A percentile compares a stretch with the other conserved stretches of the same genome.
Conservation (phyloP, 2,888 invertebrate species). For the Acrobasis consociella region DNA sequence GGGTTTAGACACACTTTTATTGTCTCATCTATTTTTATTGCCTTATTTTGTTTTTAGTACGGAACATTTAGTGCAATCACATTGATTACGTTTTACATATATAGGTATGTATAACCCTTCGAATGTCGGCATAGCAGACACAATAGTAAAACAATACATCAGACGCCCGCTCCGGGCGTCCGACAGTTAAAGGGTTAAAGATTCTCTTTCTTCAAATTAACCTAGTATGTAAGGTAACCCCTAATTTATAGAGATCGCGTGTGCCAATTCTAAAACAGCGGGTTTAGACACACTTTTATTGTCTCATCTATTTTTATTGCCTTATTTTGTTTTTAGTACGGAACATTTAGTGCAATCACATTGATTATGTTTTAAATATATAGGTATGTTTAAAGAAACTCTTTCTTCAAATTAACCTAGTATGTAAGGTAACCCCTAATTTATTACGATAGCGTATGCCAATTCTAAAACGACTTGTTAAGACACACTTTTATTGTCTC, state of each 20-base stretch:
- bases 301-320: slow-evolving; percentile 17
- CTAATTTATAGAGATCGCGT: slow-evolving; percentile 9
- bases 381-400: no score
- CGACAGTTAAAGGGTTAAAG: no score
- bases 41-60: not conserved
- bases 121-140: no score
- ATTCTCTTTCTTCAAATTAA: slow-evolving; percentile 2
- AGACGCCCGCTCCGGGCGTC: no score
- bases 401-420: slow-evolving; percentile 6
- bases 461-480: not conserved
- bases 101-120: no score
- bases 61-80: not conserved
- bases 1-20: slow-evolving; percentile 8
- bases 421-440: slow-evolving; percentile 12
- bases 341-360: not conserved
- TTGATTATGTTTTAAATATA: no score
- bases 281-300: slow-evolving; percentile 9
- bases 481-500: slow-evolving; percentile 8
- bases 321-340: not conserved
- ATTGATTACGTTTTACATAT: not conserved
- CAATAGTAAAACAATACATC: no score
- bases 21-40: slow-evolving; percentile 16
- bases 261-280: no score
- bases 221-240: slow-evolving; percentile 8
- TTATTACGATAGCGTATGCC: not conserved